A percentile compares a stretch with the other conserved stretches of the same genome.
phyloP scores from a whole-genome alignment of 2,113 vertebrate species.

The Percopsis transmontana region DNA sequence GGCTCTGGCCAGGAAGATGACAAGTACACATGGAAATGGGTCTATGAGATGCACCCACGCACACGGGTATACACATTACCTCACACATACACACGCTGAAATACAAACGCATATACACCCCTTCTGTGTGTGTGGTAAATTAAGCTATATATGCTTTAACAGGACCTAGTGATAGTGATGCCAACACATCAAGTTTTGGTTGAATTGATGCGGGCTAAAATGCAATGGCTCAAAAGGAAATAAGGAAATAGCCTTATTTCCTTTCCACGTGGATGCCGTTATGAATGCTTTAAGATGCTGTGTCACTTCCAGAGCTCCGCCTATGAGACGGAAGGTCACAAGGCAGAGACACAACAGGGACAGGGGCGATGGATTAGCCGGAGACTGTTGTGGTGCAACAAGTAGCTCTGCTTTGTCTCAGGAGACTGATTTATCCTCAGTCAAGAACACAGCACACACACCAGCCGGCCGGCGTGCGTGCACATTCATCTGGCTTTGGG shows the following conservation, averaged over 20 bases:
- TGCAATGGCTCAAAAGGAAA: neutral
- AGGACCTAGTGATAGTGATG: no score
- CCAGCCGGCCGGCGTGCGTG: neutral
- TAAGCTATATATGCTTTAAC: no score
- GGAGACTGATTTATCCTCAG: neutral
- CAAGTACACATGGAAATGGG: no score
- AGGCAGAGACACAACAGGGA: slow-evolving; percentile 35
- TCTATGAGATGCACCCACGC: no score
- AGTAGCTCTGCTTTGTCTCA: slow-evolving; percentile 36
- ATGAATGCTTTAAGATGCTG: slow-evolving; percentile 5
- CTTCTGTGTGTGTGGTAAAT: no score
- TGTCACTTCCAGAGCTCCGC: slow-evolving; percentile 32
- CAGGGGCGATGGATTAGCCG: slow-evolving; percentile 7
- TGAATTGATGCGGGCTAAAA: no score
- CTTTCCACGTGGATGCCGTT: slow-evolving; percentile 9
- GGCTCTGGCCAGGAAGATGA: no score
- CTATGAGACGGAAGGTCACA: slow-evolving; percentile 28
- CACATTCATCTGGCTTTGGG: neutral
- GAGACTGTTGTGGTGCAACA: neutral
- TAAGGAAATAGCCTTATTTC: no score
- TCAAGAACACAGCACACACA: neutral
- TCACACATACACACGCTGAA: no score
- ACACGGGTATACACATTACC: no score
- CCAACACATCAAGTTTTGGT: no score
- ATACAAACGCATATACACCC: no score